phyloP scores from a whole-genome alignment of 2,113 vertebrate genomes.

The Herpetotheres cachinnans region DNA sequence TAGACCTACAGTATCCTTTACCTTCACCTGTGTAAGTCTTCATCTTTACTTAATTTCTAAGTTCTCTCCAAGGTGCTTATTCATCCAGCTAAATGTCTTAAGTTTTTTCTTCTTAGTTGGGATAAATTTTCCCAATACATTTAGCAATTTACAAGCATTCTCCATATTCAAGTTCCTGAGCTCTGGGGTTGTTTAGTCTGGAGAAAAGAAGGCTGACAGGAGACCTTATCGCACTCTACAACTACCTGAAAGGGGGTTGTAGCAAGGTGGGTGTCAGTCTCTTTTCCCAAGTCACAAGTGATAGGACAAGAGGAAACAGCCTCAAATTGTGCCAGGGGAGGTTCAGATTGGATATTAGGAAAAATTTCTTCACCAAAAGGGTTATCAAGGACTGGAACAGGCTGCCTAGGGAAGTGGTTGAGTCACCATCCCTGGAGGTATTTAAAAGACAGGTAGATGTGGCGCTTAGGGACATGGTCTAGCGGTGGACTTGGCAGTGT shows the following conservation, averaged over 20 bases:
- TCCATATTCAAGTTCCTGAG: neutral
- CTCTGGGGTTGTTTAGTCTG: neutral
- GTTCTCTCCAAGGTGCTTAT: neutral
- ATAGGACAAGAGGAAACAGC: neutral
- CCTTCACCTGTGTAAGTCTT: neutral
- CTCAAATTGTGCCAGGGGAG: neutral
- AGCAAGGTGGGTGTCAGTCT: neutral
- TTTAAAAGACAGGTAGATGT: neutral
- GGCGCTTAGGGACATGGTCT: neutral
- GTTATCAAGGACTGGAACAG: neutral
- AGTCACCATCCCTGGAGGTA: neutral
- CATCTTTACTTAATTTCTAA: neutral
- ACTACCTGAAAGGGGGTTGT: neutral
- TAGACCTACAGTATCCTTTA: neutral
- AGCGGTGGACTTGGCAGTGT: neutral
- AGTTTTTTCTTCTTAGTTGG: neutral
- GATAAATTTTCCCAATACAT: neutral
- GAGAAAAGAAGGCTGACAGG: neutral
- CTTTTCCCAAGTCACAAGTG: neutral
- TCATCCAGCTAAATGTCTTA: neutral
- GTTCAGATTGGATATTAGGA: neutral
- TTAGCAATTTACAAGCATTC: neutral
- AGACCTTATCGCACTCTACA: neutral
- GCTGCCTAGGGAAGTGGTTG: neutral
- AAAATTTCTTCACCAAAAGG: neutral